Evolutionary conservation across 2,113 vertebrate genomes (phyloP), one percentile per base, ranked within the genome.

Genomic region (Hemiprocne comata): DNA sequence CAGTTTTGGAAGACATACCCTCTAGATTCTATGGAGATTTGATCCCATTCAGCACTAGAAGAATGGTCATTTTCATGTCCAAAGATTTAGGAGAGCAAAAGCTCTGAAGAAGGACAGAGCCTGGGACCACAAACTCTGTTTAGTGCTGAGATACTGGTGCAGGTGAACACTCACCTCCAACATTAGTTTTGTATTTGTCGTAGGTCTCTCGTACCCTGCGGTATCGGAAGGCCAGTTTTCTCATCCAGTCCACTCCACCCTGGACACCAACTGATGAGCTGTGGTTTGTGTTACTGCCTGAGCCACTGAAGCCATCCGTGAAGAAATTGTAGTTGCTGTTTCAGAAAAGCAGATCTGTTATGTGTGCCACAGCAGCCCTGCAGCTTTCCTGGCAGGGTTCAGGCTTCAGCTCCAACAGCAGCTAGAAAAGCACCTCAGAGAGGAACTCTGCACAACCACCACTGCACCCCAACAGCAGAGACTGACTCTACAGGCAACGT

Each of bases 181-280:
- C 99, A 0, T 99, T 99, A 34, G 97, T 98, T 94, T 99, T 99
- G 97, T 99, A 99, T 48, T 97, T 98, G 57, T 99, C 99, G 91
- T 99, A 99, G 97, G 99, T 99, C 96, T 99, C 99, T 97, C 99
- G 98, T 53, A 99, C 99, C 74, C 99, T 97, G 44, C 99, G 99
- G 97, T 99, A 99, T 33, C 99, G 99, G 91, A 99, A 99, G 17
- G 99, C 99, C 97, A 99, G 87, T 51, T 99, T 99, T 31, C 99
- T 98, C 99, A 99, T 99, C 99, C 99, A 99, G 95, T 99, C 99
- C 86, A 99, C 99, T 6, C 99, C 99, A 7, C 99, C 99, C 80
- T 99, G 99, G 24, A 99, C 99, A 0, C 98, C 99, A 1, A 98
- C 90, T 0, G 98, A 97, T 10, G 98, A 97, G 42, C 98, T 97